A percentile compares a stretch with the other conserved stretches of the same genome.
Conservation (phyloP, 2,797 vertebrate genomes). For the Rhodeus uyekii region DNA sequence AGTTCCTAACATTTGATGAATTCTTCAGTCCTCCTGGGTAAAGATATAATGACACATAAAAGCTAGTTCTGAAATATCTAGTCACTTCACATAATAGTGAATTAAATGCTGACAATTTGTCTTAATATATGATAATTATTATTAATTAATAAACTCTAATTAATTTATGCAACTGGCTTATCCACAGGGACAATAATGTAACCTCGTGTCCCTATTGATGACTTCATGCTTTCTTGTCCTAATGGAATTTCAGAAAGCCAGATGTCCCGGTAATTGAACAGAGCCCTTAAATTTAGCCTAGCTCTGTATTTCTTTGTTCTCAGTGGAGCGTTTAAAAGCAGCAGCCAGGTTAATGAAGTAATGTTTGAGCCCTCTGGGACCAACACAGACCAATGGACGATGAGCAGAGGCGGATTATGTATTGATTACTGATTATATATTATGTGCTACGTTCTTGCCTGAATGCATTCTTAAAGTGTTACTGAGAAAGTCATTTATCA, state of each 20-base stretch:
- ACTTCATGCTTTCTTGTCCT: constrained; percentile 3
- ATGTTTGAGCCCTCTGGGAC: constrained; percentile 9
- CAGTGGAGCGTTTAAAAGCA: constrained; percentile 12
- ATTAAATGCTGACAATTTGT: background rate
- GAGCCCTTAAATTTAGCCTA: constrained; percentile 20
- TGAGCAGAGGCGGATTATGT: background rate
- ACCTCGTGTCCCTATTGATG: background rate
- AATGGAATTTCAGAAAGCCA: constrained; percentile 35
- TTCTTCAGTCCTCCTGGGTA: background rate
- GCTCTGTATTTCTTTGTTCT: constrained; percentile 24
- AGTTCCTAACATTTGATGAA: background rate
- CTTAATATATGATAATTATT: no score
- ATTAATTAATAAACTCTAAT: no score
- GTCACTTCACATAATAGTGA: background rate
- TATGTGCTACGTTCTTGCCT: background rate
- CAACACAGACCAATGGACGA: background rate
- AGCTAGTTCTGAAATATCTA: background rate
- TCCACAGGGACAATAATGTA: background rate
- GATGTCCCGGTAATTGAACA: constrained; percentile 42
- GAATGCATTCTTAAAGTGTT: background rate
- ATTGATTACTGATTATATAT: background rate
- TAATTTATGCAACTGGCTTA: background rate
- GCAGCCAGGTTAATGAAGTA: constrained; percentile 24
- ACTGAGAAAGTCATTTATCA: background rate
- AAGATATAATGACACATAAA: background rate